Conservation (phyloP, 2,888 invertebrate genomes). For the Xiphydria camelus region DNA sequence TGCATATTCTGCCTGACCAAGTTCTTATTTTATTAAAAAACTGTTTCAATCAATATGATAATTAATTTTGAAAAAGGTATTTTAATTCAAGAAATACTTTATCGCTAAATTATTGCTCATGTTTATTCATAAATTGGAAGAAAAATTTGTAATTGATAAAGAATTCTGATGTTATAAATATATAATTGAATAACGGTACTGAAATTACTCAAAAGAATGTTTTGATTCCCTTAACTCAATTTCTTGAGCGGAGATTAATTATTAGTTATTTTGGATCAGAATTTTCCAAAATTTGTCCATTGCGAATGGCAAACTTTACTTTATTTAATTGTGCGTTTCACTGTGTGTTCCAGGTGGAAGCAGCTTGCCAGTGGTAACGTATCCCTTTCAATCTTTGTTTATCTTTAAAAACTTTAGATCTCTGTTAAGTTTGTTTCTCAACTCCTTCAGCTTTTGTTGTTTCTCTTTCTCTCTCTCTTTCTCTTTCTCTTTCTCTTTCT, state of each 20-base stretch:
- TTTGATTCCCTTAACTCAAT: background rate
- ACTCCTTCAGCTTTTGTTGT: too few relatives aligned
- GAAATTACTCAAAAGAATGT: too few relatives aligned
- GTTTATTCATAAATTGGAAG: too few relatives aligned
- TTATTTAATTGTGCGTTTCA: slow-evolving; percentile 8
- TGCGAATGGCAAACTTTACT: background rate
- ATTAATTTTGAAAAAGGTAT: too few relatives aligned
- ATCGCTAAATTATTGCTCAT: too few relatives aligned
- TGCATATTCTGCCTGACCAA: too few relatives aligned
- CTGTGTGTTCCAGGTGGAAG: slow-evolving; percentile 46
- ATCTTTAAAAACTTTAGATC: too few relatives aligned
- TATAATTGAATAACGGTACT: slow-evolving; percentile 5
- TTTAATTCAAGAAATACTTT: too few relatives aligned
- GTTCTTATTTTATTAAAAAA: too few relatives aligned
- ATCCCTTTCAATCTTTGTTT: slow-evolving; percentile 45
- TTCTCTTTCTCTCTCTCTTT: background rate
- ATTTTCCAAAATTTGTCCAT: slow-evolving; percentile 11
- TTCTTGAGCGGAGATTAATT: slow-evolving; percentile 3
- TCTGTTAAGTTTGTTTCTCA: too few relatives aligned
- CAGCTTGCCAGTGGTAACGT: slow-evolving; percentile 57
- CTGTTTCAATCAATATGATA: too few relatives aligned
- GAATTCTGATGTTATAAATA: background rate
- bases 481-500: background rate
- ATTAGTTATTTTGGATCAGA: background rate
- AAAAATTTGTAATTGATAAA: too few relatives aligned